Conservation (phyloP, 1,140 invertebrate genomes). For the Hypothenemus hampei region DNA sequence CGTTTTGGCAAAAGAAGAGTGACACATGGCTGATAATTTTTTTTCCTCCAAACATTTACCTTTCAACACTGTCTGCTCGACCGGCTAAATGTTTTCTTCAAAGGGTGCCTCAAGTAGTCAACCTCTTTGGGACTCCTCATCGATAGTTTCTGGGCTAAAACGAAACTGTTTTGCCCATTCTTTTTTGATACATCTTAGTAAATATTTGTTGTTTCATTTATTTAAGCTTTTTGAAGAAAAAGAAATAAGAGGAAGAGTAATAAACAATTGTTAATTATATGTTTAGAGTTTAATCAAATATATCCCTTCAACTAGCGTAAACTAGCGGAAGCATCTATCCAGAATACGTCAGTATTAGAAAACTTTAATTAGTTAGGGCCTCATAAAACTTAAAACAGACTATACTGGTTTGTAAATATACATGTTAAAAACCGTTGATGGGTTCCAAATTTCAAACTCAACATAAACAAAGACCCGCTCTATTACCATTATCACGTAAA, state of each 20-base stretch:
- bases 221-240: background rate
- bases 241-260: too few species aligned
- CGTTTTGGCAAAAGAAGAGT: too few species aligned
- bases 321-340: slow-evolving; percentile 21
- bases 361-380: slow-evolving; percentile 25
- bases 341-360: slow-evolving; percentile 25
- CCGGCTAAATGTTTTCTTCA: too few species aligned
- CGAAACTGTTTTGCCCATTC: too few species aligned
- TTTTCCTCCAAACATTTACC: too few species aligned
- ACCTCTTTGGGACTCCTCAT: too few species aligned
- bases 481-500: slow-evolving; percentile 37
- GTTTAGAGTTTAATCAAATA: background rate
- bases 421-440: slow-evolving; percentile 40
- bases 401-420: slow-evolving; percentile 40
- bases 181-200: too few species aligned
- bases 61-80: too few species aligned
- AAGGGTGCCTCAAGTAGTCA: too few species aligned
- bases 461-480: slow-evolving; percentile 39
- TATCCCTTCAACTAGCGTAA: background rate
- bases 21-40: too few species aligned
- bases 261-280: background rate
- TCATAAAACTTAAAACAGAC: slow-evolving; percentile 38
- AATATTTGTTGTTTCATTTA: slow-evolving; percentile 4
- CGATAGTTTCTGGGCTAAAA: too few species aligned
- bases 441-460: slow-evolving; percentile 40